These are phyloP conservation scores for Bemisia tabaci DNA, from an alignment of 1,140 invertebrate genomes.

Conservation along the genomic window DNA sequence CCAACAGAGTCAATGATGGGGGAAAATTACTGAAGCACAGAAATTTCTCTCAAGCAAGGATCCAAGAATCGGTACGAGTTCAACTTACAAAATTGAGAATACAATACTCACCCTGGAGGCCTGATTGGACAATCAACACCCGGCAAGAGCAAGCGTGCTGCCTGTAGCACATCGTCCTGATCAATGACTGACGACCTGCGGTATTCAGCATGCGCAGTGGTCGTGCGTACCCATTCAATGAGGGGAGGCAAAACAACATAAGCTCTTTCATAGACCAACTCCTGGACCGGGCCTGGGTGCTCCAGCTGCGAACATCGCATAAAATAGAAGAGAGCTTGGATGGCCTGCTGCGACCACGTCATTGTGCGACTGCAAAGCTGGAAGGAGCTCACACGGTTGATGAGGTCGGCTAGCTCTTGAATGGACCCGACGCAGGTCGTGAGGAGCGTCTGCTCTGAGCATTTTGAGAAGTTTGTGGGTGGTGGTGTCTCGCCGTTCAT, in stretches of 20 bases:
- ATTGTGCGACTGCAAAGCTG: conserved; percentile 30
- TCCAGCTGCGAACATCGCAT: conserved; percentile 72
- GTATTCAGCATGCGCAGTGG: conserved; percentile 65
- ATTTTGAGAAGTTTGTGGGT: conserved; percentile 26
- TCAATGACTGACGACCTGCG: conserved; percentile 63
- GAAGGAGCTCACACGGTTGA: conserved; percentile 38
- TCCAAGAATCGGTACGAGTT: too few relatives aligned
- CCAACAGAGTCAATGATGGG: too few relatives aligned
- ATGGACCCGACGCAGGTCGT: conserved; percentile 79
- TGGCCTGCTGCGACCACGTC: conserved; percentile 47
- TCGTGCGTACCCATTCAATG: conserved; percentile 73
- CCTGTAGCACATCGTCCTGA: conserved; percentile 76
- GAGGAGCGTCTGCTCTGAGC: conserved; percentile 54
- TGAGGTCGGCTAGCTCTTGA: conserved; percentile 56
- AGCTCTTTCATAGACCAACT: conserved; percentile 70
- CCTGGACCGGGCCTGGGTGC: conserved; percentile 48
- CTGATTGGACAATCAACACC: conserved; percentile 77
- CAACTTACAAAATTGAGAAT: too few relatives aligned
- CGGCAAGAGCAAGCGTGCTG: conserved; percentile 66
- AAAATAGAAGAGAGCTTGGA: conserved; percentile 73
- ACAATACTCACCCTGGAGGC: conserved; percentile 39
- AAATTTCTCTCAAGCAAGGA: too few relatives aligned
- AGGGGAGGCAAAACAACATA: conserved; percentile 75
- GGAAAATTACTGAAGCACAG: too few relatives aligned
- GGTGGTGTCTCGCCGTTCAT: conserved; percentile 42